phyloP scores from a whole-genome alignment of 2,888 invertebrate species.

The Drosophila pseudotalamancana region DNA sequence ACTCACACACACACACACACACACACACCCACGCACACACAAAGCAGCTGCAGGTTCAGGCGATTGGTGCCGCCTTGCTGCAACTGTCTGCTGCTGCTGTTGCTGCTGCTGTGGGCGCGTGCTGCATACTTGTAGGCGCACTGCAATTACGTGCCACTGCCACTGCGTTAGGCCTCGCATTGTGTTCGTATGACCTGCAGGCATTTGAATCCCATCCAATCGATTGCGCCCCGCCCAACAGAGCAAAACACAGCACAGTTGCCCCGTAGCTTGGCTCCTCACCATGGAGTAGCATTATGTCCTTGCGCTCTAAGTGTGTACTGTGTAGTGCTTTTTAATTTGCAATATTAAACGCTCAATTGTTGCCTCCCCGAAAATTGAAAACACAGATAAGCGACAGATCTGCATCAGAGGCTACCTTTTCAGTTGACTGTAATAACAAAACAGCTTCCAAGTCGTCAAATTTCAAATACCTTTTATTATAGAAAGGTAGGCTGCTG shows the following conservation, averaged over 20 bases:
- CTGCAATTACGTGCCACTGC: slow-evolving; percentile 67
- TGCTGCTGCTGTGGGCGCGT: slow-evolving; percentile 24
- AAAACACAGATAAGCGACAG: slow-evolving; percentile 23
- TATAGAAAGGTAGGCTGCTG: slow-evolving; percentile 12
- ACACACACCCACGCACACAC: background rate
- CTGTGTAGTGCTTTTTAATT: slow-evolving; percentile 39
- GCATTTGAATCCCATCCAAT: slow-evolving; percentile 59
- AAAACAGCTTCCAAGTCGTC: slow-evolving; percentile 22
- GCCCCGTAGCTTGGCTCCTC: slow-evolving; percentile 20
- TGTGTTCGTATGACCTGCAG: slow-evolving; percentile 56
- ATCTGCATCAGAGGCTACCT: slow-evolving; percentile 10
- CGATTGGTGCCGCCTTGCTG: slow-evolving; percentile 6
- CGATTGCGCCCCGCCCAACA: slow-evolving; percentile 37
- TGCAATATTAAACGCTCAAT: slow-evolving; percentile 55
- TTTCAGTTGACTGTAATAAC: slow-evolving; percentile 12
- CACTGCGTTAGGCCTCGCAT: slow-evolving; percentile 38
- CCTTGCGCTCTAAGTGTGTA: slow-evolving; percentile 26
- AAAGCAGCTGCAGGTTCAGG: slow-evolving; percentile 15
- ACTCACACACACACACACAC: background rate
- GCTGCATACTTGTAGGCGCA: slow-evolving; percentile 63
- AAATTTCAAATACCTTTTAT: slow-evolving; percentile 28
- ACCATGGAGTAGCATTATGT: slow-evolving; percentile 33
- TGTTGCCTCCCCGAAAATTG: slow-evolving; percentile 22
- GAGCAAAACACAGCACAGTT: slow-evolving; percentile 6
- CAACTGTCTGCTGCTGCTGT: slow-evolving; percentile 36